Percentiles rank a stretch among this genome's conserved stretches.
Conservation (phyloP, 2,113 vertebrate genomes). For the Ctenodactylus gundi region DNA sequence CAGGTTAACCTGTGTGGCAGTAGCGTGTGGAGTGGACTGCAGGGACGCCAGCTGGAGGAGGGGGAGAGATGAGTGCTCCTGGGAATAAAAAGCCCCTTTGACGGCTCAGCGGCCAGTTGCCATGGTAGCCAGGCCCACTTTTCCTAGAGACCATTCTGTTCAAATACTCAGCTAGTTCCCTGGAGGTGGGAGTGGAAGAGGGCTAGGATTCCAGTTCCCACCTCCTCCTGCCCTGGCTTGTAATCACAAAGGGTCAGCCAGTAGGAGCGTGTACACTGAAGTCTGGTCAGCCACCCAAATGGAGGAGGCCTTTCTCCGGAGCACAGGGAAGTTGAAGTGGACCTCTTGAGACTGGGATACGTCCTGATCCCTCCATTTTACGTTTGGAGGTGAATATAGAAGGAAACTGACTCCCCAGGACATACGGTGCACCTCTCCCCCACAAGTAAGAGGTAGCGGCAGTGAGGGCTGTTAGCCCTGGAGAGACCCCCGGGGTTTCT, state of each 20-base stretch:
- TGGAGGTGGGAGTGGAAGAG: background rate
- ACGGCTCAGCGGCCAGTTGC: background rate
- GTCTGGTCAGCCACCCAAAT: background rate
- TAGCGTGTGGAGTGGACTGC: background rate
- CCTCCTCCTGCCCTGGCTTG: background rate
- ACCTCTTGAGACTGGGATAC: background rate
- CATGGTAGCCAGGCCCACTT: background rate
- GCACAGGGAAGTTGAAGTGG: background rate
- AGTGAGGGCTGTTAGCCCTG: background rate
- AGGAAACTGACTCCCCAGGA: too few relatives aligned
- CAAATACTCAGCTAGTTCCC: background rate
- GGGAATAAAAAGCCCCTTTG: background rate
- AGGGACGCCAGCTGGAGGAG: background rate
- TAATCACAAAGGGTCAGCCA: background rate
- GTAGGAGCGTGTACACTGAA: accelerated
- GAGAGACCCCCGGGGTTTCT: background rate
- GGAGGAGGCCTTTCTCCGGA: background rate
- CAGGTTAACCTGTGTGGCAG: background rate
- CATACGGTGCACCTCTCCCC: too few relatives aligned
- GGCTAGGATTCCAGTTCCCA: background rate
- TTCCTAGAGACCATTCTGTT: background rate
- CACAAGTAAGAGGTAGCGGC: background rate
- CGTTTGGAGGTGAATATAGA: background rate
- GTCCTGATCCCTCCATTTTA: background rate
- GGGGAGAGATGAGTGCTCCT: background rate